Conservation (phyloP, 2,797 vertebrate species). For the Falco biarmicus region DNA sequence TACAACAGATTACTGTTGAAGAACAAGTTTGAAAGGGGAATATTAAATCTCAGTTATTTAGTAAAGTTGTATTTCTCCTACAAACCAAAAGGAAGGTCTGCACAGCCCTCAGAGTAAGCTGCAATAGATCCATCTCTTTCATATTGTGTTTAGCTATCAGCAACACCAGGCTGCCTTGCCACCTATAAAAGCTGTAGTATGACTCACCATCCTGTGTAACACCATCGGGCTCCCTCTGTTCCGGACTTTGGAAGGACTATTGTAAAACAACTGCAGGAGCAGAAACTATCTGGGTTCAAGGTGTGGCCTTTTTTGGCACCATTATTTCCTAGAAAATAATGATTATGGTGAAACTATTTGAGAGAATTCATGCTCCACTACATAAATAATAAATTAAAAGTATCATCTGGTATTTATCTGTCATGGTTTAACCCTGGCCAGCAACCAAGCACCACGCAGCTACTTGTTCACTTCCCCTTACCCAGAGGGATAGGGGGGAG, state of each 20-base stretch:
- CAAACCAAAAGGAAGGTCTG: background rate
- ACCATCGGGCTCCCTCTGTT: background rate
- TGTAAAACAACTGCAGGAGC: background rate
- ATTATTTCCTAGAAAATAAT: background rate
- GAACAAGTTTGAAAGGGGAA: background rate
- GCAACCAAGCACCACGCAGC: no score
- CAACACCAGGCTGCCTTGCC: background rate
- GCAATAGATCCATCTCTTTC: background rate
- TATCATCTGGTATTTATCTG: background rate
- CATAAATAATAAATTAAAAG: background rate
- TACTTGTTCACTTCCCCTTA: no score
- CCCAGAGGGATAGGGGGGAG: no score
- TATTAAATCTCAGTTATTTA: background rate
- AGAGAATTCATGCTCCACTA: background rate
- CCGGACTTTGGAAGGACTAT: background rate
- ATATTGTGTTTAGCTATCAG: background rate
- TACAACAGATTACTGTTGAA: background rate
- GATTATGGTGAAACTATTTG: background rate
- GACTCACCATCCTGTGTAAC: background rate
- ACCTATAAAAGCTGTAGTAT: background rate
- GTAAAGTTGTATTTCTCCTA: background rate
- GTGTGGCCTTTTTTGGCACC: background rate
- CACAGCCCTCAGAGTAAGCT: background rate
- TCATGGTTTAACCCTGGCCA: no score
- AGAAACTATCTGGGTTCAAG: background rate